Conservation (phyloP, 2,888 invertebrate genomes). For the Nomada lathburiana region DNA sequence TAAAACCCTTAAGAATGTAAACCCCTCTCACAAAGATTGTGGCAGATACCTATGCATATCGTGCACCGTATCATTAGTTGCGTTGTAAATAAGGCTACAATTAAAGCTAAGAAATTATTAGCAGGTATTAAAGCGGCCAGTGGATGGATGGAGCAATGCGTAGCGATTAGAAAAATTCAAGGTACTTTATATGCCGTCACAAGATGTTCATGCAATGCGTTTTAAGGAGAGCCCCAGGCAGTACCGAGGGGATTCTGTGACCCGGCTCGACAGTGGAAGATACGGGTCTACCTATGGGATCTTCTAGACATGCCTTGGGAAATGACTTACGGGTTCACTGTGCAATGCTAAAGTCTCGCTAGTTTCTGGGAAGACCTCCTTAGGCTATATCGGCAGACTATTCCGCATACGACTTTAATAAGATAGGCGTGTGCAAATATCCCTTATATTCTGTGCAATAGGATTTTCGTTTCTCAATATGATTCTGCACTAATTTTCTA, state of each 20-base stretch:
- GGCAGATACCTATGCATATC: too few species aligned
- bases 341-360: background rate
- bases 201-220: background rate
- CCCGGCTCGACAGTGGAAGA: constrained; percentile 14
- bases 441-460: background rate
- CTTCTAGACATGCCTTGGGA: background rate
- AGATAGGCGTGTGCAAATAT: background rate
- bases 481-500: background rate
- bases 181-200: background rate
- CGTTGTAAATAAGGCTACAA: background rate
- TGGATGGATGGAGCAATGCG: background rate
- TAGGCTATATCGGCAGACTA: background rate
- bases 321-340: constrained; percentile 7
- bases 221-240: constrained; percentile 10
- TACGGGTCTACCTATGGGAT: constrained; percentile 15
- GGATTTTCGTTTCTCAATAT: background rate
- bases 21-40: too few species aligned
- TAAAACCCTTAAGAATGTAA: too few species aligned
- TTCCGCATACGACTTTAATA: constrained; percentile 3
- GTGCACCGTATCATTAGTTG: background rate
- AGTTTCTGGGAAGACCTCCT: background rate
- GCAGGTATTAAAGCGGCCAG: too few species aligned
- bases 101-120: background rate
- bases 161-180: background rate
- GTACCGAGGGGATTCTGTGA: background rate